Conservation (phyloP, 2,888 invertebrate genomes). For the Acleris laterana region DNA sequence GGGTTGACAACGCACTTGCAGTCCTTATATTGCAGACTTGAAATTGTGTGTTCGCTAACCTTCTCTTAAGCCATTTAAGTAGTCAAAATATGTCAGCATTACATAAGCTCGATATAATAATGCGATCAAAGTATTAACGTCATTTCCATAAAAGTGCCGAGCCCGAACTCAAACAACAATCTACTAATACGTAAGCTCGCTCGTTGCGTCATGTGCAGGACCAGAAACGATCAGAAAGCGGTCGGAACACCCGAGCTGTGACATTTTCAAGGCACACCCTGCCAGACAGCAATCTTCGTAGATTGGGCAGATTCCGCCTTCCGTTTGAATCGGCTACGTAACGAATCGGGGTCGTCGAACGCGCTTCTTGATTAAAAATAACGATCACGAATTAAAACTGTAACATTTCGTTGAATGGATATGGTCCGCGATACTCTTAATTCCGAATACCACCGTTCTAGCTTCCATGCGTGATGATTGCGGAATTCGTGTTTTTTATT, state of each 20-base stretch:
- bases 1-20: neutral
- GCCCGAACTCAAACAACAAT: conserved; percentile 41
- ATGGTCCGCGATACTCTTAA: conserved; percentile 42
- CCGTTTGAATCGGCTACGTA: conserved; percentile 51
- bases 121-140: conserved; percentile 48
- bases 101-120: conserved; percentile 59
- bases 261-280: conserved; percentile 40
- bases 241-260: conserved; percentile 33
- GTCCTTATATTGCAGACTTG: too few species aligned
- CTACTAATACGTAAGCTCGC: conserved; percentile 42
- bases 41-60: too few species aligned
- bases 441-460: conserved; percentile 39
- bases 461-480: conserved; percentile 36
- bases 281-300: conserved; percentile 43
- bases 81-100: conserved; percentile 55
- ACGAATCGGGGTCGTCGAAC: conserved; percentile 59
- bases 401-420: conserved; percentile 50
- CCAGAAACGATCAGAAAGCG: conserved; percentile 26
- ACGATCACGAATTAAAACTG: conserved; percentile 56
- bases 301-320: conserved; percentile 49
- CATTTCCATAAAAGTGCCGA: conserved; percentile 41
- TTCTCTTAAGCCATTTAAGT: conserved; percentile 36
- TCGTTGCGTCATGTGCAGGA: conserved; percentile 42
- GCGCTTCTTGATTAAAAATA: conserved; percentile 61
- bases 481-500: conserved; percentile 38